phyloP scores from a whole-genome alignment of 2,888 invertebrate genomes.

The Drosophila fungiperda region DNA sequence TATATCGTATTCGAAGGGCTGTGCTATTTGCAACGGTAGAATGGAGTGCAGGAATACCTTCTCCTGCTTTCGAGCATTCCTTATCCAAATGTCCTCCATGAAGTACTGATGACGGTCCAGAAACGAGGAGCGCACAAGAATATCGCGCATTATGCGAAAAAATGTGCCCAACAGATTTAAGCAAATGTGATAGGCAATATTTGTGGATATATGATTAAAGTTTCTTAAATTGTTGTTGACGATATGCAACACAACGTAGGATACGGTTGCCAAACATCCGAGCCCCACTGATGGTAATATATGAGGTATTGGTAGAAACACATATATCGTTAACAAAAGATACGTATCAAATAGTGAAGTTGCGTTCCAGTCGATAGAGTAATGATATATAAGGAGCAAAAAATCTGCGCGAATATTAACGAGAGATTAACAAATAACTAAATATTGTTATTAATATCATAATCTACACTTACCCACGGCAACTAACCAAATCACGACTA shows the following conservation, averaged over 20 bases:
- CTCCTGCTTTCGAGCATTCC: conserved; percentile 49
- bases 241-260: conserved; percentile 21
- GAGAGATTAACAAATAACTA: no score
- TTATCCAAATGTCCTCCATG: conserved; percentile 47
- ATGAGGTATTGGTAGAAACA: conserved; percentile 58
- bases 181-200: conserved; percentile 41
- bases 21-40: conserved; percentile 93
- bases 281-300: conserved; percentile 30
- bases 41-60: conserved; percentile 90
- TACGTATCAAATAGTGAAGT: conserved; percentile 52
- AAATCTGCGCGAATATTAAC: conserved; percentile 15
- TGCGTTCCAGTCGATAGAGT: conserved; percentile 24
- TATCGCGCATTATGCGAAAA: conserved; percentile 56
- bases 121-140: conserved; percentile 60
- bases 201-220: conserved; percentile 13
- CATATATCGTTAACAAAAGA: conserved; percentile 44
- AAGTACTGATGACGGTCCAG: conserved; percentile 63
- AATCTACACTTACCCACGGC: conserved; percentile 30
- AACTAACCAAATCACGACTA: conserved; percentile 29
- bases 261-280: conserved; percentile 14
- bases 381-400: conserved; percentile 14
- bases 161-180: conserved; percentile 54
- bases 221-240: not conserved
- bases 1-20: conserved; percentile 87
- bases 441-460: not conserved